Percentiles rank a stretch among this genome's conserved stretches.
Evolutionary conservation across 2,113 vertebrate species (phyloP).

Genomic region (Callipepla squamata): DNA sequence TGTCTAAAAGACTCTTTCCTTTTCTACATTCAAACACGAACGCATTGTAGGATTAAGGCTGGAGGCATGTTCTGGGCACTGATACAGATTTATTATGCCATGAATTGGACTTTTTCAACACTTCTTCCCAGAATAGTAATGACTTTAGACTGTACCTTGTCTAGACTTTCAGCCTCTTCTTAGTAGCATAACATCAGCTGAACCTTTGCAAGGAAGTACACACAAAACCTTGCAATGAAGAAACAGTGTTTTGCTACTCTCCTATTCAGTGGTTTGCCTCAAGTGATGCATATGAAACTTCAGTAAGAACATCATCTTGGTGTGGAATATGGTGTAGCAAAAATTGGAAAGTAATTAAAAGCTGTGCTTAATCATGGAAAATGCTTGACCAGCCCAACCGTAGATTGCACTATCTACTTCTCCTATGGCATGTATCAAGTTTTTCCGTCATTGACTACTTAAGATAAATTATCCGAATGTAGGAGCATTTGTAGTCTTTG

Average conservation of each 20-base stretch:
- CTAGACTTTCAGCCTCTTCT: background rate
- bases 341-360: background rate
- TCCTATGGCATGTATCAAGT: accelerated
- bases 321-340: background rate
- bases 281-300: background rate
- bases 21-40: background rate
- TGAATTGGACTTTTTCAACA: background rate
- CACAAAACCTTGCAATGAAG: background rate
- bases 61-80: background rate
- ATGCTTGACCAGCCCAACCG: background rate
- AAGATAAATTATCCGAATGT: background rate
- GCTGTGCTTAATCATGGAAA: background rate
- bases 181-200: background rate
- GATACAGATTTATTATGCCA: background rate
- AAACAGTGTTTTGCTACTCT: background rate
- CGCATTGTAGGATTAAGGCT: background rate
- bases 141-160: background rate
- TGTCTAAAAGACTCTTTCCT: background rate
- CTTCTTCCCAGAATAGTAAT: background rate
- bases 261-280: background rate
- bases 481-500: background rate
- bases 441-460: background rate
- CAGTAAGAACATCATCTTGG: background rate
- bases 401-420: background rate
- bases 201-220: background rate